Evolutionary conservation across 2,888 invertebrate species (phyloP).

Genomic region (Fissipunctia ypsillon): DNA sequence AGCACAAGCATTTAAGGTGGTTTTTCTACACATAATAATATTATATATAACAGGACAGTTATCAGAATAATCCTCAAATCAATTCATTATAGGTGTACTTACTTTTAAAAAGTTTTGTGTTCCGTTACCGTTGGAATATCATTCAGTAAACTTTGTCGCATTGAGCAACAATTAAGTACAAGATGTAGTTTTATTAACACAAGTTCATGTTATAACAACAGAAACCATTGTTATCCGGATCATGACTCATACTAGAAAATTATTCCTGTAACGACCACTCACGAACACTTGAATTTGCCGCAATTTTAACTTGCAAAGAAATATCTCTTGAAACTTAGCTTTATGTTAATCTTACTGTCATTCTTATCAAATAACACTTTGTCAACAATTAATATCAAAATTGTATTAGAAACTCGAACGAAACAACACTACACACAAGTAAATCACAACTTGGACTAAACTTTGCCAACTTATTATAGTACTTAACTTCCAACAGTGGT

Average conservation of each 20-base stretch:
- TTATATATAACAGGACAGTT: neutral
- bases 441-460: constrained; percentile 66
- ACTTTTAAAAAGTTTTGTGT: constrained; percentile 28
- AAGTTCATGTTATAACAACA: constrained; percentile 60
- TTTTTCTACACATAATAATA: neutral
- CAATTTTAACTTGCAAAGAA: constrained; percentile 66
- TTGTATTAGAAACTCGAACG: constrained; percentile 33
- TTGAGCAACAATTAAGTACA: constrained; percentile 13
- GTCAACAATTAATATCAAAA: constrained; percentile 23
- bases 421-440: constrained; percentile 60
- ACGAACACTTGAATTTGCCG: constrained; percentile 77
- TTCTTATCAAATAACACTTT: constrained; percentile 47
- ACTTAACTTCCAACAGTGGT: constrained; percentile 40
- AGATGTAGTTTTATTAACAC: constrained; percentile 33
- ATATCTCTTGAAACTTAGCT: constrained; percentile 48
- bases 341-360: constrained; percentile 31
- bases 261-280: constrained; percentile 67
- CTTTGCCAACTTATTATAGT: constrained; percentile 57
- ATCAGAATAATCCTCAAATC: neutral
- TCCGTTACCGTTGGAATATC: constrained; percentile 3
- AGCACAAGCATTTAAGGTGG: neutral
- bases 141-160: constrained; percentile 25
- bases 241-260: constrained; percentile 76
- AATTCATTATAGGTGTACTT: constrained; percentile 30
- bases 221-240: constrained; percentile 69